These are phyloP conservation scores for Scaptomyza cyrtandrae DNA, from an alignment of 2,888 invertebrate species.

Conservation along the genomic window DNA sequence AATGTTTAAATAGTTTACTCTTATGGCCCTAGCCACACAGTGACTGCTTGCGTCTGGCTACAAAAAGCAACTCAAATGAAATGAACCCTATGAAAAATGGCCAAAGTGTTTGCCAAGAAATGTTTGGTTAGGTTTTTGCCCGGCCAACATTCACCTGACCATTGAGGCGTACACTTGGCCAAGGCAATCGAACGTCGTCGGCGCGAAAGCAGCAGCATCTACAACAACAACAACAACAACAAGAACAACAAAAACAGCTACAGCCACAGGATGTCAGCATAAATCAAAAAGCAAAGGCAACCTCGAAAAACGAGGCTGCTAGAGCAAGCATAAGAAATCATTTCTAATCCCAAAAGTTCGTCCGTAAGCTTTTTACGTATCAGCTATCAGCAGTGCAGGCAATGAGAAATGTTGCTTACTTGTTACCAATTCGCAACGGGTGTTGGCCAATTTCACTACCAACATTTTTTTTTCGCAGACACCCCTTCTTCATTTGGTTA, in stretches of 20 bases:
- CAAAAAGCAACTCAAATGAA: conserved; percentile 75
- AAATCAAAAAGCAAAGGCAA: conserved; percentile 75
- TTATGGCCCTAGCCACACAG: conserved; percentile 21
- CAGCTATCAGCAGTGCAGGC: conserved; percentile 65
- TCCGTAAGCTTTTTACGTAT: conserved; percentile 45
- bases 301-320: conserved; percentile 22
- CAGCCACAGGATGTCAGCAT: conserved; percentile 78
- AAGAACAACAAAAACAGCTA: conserved; percentile 20
- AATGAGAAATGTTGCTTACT: conserved; percentile 62
- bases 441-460: conserved; percentile 43
- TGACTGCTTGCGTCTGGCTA: conserved; percentile 42
- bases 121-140: conserved; percentile 70
- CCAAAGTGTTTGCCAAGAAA: conserved; percentile 78
- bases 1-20: conserved; percentile 1
- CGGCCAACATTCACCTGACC: conserved; percentile 62
- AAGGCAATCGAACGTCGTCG: conserved; percentile 56
- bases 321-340: conserved; percentile 71
- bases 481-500: conserved; percentile 17
- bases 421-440: conserved; percentile 52
- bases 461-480: conserved; percentile 21
- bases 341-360: conserved; percentile 78
- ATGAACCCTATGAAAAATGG: conserved; percentile 79
- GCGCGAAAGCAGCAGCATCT: conserved; percentile 34
- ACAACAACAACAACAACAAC: conserved; percentile 23
- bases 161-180: conserved; percentile 69